Evolutionary conservation across 2,888 invertebrate genomes (phyloP).

Genomic region (Chrysolina oricalcia): DNA sequence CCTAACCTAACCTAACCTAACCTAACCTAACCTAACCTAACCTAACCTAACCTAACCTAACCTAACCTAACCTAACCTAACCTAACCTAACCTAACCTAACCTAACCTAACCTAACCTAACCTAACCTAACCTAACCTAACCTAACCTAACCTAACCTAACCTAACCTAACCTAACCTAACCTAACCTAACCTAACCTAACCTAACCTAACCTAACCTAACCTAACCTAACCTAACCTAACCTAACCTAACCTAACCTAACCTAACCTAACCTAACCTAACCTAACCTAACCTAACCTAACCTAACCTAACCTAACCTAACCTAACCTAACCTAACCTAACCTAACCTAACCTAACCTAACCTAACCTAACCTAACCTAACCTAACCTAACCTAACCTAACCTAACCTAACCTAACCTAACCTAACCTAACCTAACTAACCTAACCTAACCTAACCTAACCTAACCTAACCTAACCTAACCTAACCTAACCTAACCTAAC

Average conservation of each 20-base stretch:
- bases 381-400: slow-evolving; percentile 49
- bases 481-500: slow-evolving; percentile 34
- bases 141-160: slow-evolving; percentile 52
- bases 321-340: slow-evolving; percentile 51
- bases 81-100: slow-evolving; percentile 48
- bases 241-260: slow-evolving; percentile 51
- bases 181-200: slow-evolving; percentile 47
- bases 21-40: slow-evolving; percentile 40
- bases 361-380: slow-evolving; percentile 49
- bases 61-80: slow-evolving; percentile 49
- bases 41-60: slow-evolving; percentile 49
- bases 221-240: slow-evolving; percentile 53
- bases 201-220: slow-evolving; percentile 53
- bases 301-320: slow-evolving; percentile 51
- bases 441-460: slow-evolving; percentile 37
- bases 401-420: slow-evolving; percentile 42
- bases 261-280: slow-evolving; percentile 53
- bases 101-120: slow-evolving; percentile 51
- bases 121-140: slow-evolving; percentile 50
- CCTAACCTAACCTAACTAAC: slow-evolving; percentile 27
- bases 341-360: slow-evolving; percentile 51
- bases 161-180: slow-evolving; percentile 47
- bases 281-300: slow-evolving; percentile 48
- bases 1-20: slow-evolving; percentile 41
- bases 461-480: slow-evolving; percentile 38